These are phyloP conservation scores for Pomacea maculata DNA, from an alignment of 1,140 invertebrate species.

Conservation along the genomic window DNA sequence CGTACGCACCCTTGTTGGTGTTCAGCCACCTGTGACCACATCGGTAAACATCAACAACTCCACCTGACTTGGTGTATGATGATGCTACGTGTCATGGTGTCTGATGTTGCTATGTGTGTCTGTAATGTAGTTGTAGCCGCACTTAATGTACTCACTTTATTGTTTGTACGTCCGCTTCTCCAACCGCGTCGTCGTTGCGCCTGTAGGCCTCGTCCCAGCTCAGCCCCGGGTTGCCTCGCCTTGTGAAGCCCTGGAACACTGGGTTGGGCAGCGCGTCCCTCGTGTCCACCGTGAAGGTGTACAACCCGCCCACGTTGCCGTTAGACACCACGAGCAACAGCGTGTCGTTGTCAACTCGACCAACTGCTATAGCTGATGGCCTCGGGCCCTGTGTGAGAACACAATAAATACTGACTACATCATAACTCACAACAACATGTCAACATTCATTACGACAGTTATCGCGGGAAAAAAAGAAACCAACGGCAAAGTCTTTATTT, in stretches of 20 bases:
- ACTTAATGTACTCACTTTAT: slow-evolving; percentile 11
- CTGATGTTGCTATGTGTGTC: no score
- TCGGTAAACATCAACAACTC: no score
- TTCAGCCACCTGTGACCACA: no score
- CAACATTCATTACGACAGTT: no score
- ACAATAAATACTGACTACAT: no score
- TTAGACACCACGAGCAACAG: slow-evolving; percentile 22
- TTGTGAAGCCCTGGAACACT: slow-evolving; percentile 5
- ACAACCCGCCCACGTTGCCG: slow-evolving; percentile 24
- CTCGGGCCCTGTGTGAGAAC: slow-evolving; percentile 13
- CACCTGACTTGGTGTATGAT: no score
- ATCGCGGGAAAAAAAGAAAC: no score
- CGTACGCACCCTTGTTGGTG: no score
- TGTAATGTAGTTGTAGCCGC: no score
- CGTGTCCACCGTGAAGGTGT: slow-evolving; percentile 14
- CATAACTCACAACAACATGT: no score
- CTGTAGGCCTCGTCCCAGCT: slow-evolving; percentile 19
- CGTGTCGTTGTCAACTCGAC: background rate
- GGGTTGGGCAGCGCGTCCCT: background rate
- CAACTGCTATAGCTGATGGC: slow-evolving; percentile 19
- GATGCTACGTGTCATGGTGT: no score
- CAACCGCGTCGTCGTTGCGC: slow-evolving; percentile 14
- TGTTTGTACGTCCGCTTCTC: slow-evolving; percentile 9
- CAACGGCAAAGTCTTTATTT: no score
- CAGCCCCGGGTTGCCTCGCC: slow-evolving; percentile 13